Evolutionary conservation across 2,113 vertebrate species (phyloP).

Genomic region (Hemiscyllium ocellatum): DNA sequence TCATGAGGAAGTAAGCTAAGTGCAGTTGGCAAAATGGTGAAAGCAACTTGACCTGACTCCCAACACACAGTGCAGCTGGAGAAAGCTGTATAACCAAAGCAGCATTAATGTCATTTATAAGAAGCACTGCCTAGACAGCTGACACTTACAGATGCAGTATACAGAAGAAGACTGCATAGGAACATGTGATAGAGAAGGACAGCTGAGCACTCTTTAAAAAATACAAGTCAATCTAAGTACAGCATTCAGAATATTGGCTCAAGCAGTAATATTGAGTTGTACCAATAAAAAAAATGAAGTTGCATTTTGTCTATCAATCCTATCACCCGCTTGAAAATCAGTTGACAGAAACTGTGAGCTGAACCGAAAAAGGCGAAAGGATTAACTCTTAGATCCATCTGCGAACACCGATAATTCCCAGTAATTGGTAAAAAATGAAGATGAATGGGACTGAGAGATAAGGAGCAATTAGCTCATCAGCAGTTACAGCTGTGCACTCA

Average conservation of each 20-base stretch:
- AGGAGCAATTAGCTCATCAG: constrained; percentile 99
- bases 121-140: neutral
- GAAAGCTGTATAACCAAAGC: neutral
- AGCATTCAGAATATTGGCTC: neutral
- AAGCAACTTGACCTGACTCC: neutral
- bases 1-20: no score
- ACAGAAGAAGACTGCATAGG: neutral
- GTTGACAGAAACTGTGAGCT: constrained; percentile 95
- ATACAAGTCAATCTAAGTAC: neutral
- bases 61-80: neutral
- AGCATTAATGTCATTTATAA: neutral
- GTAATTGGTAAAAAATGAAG: constrained; percentile 99
- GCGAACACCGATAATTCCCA: constrained; percentile 99
- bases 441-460: constrained; percentile 99
- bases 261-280: neutral
- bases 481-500: constrained; percentile 99
- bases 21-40: neutral
- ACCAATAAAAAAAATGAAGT: neutral
- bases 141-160: no score
- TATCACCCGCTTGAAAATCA: constrained; percentile 64
- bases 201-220: neutral
- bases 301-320: neutral
- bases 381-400: constrained; percentile 99
- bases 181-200: neutral
- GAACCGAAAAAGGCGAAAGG: constrained; percentile 88